Conservation (phyloP, 2,797 vertebrate species). For the Halcyon smyrnensis region DNA sequence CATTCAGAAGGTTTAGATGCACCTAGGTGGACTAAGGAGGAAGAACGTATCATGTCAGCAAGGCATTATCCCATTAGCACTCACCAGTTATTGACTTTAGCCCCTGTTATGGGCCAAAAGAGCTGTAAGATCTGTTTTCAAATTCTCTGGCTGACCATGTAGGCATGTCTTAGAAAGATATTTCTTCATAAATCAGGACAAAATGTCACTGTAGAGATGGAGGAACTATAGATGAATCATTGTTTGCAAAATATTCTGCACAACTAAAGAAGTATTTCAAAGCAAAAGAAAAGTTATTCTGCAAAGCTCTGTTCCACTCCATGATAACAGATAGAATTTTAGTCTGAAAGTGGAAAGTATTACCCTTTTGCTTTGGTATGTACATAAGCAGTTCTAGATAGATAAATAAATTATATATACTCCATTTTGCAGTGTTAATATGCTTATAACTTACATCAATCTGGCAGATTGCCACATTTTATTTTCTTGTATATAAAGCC, state of each 20-base stretch:
- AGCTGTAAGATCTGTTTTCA: background rate
- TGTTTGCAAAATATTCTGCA: background rate
- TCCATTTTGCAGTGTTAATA: background rate
- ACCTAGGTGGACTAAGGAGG: background rate
- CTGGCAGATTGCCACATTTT: background rate
- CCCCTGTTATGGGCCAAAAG: background rate
- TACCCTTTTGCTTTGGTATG: constrained; percentile 33
- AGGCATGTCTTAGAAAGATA: background rate
- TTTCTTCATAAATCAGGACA: background rate
- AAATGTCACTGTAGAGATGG: background rate
- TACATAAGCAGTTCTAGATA: background rate
- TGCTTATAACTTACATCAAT: background rate
- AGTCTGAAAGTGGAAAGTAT: constrained; percentile 32
- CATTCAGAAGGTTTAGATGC: background rate
- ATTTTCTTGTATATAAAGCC: background rate
- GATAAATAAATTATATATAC: constrained; percentile 8
- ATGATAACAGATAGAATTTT: background rate
- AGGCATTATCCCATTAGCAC: background rate
- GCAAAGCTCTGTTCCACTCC: background rate
- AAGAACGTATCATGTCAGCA: background rate
- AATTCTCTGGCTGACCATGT: background rate
- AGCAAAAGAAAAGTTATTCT: constrained; percentile 19
- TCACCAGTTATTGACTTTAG: background rate
- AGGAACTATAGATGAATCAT: background rate
- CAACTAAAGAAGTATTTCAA: background rate